These are phyloP conservation scores for Athene noctua DNA, from an alignment of 2,113 vertebrate species.

Conservation along the genomic window DNA sequence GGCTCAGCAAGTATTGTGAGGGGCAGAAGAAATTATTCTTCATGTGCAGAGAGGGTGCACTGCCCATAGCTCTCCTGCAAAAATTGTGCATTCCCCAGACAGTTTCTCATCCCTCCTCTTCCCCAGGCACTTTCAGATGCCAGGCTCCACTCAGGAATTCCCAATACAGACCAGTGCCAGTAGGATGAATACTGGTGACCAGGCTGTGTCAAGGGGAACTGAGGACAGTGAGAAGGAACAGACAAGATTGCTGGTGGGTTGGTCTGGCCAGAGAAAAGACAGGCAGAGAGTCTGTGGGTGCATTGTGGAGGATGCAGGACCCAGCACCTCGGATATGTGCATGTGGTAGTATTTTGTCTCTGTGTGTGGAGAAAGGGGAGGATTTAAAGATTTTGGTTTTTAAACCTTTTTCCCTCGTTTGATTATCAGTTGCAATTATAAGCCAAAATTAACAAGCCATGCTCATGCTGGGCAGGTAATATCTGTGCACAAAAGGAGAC, in stretches of 20 bases:
- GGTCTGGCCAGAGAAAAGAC: neutral
- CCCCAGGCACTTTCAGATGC: neutral
- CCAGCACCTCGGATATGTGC: accelerated
- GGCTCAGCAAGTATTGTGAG: neutral
- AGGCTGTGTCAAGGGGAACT: neutral
- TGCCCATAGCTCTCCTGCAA: neutral
- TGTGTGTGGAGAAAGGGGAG: neutral
- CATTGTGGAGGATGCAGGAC: neutral
- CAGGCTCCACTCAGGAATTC: neutral
- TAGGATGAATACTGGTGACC: neutral
- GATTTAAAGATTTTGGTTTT: neutral
- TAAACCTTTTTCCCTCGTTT: neutral
- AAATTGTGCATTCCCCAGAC: neutral
- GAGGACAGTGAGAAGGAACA: neutral
- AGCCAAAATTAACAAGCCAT: neutral
- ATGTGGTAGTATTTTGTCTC: neutral
- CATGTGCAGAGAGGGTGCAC: neutral
- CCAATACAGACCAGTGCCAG: neutral
- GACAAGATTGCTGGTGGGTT: neutral
- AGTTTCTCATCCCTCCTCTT: neutral
- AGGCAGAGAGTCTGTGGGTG: neutral
- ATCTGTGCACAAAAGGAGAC: neutral
- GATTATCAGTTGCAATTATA: neutral
- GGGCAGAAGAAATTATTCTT: neutral
- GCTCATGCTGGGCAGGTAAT: neutral